Conservation (phyloP, 2,113 vertebrate species). For the Tenebrosternarchus preto region DNA sequence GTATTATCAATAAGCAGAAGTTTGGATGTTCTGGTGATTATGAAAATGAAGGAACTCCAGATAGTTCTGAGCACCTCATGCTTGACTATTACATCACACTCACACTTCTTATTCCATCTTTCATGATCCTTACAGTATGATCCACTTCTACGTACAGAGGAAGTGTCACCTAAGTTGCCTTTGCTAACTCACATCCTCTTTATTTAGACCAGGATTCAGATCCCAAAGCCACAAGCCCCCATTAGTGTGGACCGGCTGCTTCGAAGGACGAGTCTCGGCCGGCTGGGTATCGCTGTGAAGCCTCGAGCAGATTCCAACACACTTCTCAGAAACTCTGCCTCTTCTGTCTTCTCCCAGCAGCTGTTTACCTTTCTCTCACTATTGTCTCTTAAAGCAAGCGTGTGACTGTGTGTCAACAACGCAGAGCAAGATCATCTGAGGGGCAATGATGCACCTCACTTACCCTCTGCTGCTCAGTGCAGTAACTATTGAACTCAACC, state of each 20-base stretch:
- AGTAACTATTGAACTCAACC: neutral
- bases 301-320: neutral
- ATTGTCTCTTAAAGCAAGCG: neutral
- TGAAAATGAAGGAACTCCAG: too few relatives aligned
- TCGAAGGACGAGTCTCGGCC: neutral
- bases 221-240: too few relatives aligned
- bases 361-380: neutral
- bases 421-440: neutral
- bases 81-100: too few relatives aligned
- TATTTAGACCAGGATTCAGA: neutral
- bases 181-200: neutral
- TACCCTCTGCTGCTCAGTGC: neutral
- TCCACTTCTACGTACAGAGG: neutral
- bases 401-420: slow-evolving; percentile 3
- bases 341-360: neutral
- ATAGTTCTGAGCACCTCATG: neutral
- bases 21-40: too few relatives aligned
- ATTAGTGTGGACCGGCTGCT: neutral
- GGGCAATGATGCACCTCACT: neutral
- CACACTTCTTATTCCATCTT: neutral
- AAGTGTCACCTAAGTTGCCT: neutral
- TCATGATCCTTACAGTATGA: neutral
- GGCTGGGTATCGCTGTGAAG: neutral
- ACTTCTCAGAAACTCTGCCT: neutral
- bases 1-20: too few relatives aligned